Percentiles rank a stretch among this genome's conserved stretches.
Evolutionary conservation across 2,113 vertebrate genomes (phyloP).

Genomic region (Sceloporus undulatus): DNA sequence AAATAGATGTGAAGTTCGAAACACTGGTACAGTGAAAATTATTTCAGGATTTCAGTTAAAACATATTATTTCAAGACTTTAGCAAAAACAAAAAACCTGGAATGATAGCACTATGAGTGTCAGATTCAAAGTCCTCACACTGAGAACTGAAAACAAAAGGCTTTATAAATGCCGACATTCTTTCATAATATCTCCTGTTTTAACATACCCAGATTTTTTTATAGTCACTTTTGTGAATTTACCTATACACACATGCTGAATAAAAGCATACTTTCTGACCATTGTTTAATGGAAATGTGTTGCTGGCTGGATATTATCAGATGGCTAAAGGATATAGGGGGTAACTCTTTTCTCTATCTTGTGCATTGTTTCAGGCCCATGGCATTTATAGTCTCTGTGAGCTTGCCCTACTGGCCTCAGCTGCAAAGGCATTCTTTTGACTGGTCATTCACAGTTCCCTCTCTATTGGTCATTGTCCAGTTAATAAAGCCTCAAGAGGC

Average conservation of each 20-base stretch:
- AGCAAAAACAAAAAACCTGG: too few species aligned
- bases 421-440: conserved; percentile 40
- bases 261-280: background rate
- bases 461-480: conserved; percentile 33
- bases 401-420: conserved; percentile 36
- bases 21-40: background rate
- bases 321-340: conserved; percentile 4
- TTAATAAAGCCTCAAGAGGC: conserved; percentile 41
- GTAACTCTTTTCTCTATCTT: conserved; percentile 15
- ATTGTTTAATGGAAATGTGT: conserved; percentile 7
- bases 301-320: background rate
- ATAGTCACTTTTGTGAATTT: background rate
- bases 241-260: background rate
- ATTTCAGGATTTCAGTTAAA: background rate
- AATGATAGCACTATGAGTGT: background rate
- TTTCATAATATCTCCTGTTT: background rate
- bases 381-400: conserved; percentile 24
- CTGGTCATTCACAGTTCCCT: conserved; percentile 44
- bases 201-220: background rate
- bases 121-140: background rate
- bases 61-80: background rate
- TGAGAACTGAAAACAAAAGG: background rate
- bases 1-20: background rate
- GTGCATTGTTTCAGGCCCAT: conserved; percentile 5
- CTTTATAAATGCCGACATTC: background rate